These are phyloP conservation scores for Anas platyrhynchos DNA, from an alignment of 2,113 vertebrate species.

Conservation along the genomic window DNA sequence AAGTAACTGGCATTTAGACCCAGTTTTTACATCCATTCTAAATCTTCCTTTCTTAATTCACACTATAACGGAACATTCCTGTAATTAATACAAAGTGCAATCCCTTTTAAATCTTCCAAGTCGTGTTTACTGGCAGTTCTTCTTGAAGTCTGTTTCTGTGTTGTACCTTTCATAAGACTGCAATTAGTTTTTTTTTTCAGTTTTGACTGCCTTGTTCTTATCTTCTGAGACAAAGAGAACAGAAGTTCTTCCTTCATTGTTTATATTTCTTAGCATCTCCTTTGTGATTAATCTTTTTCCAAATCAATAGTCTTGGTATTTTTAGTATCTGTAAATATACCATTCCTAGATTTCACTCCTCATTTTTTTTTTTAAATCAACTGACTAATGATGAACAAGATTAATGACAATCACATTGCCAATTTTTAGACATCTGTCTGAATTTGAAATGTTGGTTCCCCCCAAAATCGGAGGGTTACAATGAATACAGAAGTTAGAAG, in stretches of 20 bases:
- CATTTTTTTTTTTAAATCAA: neutral
- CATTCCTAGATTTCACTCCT: neutral
- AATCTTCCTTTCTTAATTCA: neutral
- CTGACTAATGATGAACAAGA: neutral
- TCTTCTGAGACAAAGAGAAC: neutral
- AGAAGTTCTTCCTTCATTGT: neutral
- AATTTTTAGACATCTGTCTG: neutral
- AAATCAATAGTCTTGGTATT: neutral
- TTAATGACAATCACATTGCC: neutral
- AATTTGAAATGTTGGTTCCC: neutral
- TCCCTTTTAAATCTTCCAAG: neutral
- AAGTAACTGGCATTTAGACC: neutral
- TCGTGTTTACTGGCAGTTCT: neutral
- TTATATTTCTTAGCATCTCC: neutral
- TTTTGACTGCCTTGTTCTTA: neutral
- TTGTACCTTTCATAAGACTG: neutral
- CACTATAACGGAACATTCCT: neutral
- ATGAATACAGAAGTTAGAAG: neutral
- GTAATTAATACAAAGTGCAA: neutral
- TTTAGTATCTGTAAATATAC: neutral
- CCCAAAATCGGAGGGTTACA: neutral
- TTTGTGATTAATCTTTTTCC: neutral
- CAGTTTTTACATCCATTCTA: neutral
- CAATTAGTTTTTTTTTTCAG: neutral
- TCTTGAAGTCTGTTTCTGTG: neutral